Evolutionary conservation across 35 echinoderm and acorn worm species (phyloP), one percentile per base, ranked within the genome.

Genomic region (Lytechinus pictus): DNA sequence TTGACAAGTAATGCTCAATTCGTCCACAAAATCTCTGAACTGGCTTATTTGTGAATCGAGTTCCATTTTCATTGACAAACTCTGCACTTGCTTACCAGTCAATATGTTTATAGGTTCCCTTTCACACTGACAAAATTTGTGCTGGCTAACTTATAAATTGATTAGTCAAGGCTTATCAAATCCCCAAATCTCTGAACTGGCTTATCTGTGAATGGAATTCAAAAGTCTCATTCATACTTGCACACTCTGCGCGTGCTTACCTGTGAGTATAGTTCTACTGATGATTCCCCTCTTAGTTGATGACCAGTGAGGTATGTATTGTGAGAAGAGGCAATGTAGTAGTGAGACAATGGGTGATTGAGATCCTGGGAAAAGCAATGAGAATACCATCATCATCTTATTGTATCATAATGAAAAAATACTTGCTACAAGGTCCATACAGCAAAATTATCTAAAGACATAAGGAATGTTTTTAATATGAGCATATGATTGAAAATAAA

Each of bases 251-350:
- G 28, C 27, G 11, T 9, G 54, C 86, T 91, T 95, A 99, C 98
- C 97, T 99, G 96, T 86, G 98, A 96, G 95, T 99, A 99, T 24
- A 99, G 94, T 91, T 99, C 98, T 57, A 98, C 97, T 4, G 98
- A 99, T 1, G 98, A 99, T 58, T 99, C 98, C 16, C 98, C 98
- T 92, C 94, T 91, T 5, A 99, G 95, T 55, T 99, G 98, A 94
- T 99, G 98, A 1, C 98, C 98, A 11, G 98, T 99, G 27, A 99
- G 95, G 94, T 99, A 99, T 1, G 98, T 98, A 57, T 99, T 99
- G 89, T 99, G 98, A 52, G 98, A 99, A 27, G 97, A 98, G 13
- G 96, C 94, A 24, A 97, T 93, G 58, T 95, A 99, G 95, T 99
- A 99, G 87, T 99, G 98, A 11, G 96, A 97, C 54, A 99, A 57